A percentile compares a stretch with the other conserved stretches of the same genome.
These are phyloP conservation scores for Panzeria rudis DNA, from an alignment of 2,888 invertebrate species.

Conservation along the genomic window DNA sequence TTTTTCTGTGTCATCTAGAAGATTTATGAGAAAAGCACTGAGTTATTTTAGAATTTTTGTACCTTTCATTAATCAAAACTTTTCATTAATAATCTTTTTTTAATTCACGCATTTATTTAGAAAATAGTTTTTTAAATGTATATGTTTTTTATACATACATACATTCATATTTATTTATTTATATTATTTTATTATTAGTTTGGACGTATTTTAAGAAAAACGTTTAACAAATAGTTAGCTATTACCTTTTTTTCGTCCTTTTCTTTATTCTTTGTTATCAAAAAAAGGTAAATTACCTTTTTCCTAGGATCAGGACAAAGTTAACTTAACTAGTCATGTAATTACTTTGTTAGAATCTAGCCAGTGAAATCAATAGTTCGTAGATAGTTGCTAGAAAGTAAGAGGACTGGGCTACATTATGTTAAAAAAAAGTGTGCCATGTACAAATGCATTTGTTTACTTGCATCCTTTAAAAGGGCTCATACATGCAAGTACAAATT, in stretches of 20 bases:
- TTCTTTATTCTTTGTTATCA: neutral
- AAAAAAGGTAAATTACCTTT: slow-evolving; percentile 15
- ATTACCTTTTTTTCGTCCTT: neutral
- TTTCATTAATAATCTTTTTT: too few species aligned
- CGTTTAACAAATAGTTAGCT: neutral
- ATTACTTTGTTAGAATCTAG: neutral
- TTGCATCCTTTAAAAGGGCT: neutral
- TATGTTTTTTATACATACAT: too few species aligned
- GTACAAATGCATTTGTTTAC: slow-evolving; percentile 10
- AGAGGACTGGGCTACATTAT: neutral
- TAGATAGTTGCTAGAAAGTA: neutral
- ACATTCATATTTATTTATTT: too few species aligned
- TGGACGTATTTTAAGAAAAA: neutral
- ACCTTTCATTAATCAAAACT: too few species aligned
- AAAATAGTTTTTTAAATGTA: too few species aligned
- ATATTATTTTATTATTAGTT: neutral
- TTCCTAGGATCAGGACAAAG: neutral
- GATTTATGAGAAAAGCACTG: too few species aligned
- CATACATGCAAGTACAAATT: slow-evolving; percentile 38
- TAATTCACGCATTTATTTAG: too few species aligned
- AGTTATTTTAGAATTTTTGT: too few species aligned
- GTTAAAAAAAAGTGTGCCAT: slow-evolving; percentile 30
- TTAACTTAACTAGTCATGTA: slow-evolving; percentile 19
- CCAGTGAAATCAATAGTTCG: neutral
- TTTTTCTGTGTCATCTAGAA: too few species aligned